Evolutionary conservation across 2,797 vertebrate genomes (phyloP).

Genomic region (Tauraco hartlaubi): DNA sequence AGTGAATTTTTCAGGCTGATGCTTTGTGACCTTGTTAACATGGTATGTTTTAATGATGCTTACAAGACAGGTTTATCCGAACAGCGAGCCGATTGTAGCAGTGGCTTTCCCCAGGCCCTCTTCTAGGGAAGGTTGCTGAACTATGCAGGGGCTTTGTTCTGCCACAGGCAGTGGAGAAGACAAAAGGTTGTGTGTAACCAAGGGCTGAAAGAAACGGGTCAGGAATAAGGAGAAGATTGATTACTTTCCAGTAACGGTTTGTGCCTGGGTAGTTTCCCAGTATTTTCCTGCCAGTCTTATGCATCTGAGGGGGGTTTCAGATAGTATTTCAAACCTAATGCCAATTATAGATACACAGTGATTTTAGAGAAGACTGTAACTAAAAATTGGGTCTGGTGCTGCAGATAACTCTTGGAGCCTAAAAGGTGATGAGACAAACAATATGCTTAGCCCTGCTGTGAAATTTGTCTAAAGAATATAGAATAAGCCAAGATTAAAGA

Average conservation of each 20-base stretch:
- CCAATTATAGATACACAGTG: rapidly evolving
- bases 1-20: neutral
- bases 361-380: neutral
- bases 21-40: neutral
- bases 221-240: slow-evolving; percentile 44
- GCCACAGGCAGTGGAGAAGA: neutral
- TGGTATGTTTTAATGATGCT: neutral
- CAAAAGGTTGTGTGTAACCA: slow-evolving; percentile 49
- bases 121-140: neutral
- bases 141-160: slow-evolving; percentile 2
- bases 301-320: neutral
- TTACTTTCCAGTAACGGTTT: slow-evolving; percentile 5
- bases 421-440: neutral
- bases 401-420: neutral
- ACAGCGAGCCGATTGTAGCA: neutral
- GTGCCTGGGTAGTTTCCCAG: neutral
- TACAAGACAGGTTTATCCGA: neutral
- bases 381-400: neutral
- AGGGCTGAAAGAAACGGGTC: neutral
- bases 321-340: neutral
- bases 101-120: neutral
- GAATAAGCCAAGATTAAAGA: neutral
- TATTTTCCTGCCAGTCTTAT: neutral
- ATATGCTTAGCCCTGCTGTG: neutral
- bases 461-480: neutral